Evolutionary conservation across 2,797 vertebrate genomes (phyloP).

Genomic region (Pseudomugil tenellus): DNA sequence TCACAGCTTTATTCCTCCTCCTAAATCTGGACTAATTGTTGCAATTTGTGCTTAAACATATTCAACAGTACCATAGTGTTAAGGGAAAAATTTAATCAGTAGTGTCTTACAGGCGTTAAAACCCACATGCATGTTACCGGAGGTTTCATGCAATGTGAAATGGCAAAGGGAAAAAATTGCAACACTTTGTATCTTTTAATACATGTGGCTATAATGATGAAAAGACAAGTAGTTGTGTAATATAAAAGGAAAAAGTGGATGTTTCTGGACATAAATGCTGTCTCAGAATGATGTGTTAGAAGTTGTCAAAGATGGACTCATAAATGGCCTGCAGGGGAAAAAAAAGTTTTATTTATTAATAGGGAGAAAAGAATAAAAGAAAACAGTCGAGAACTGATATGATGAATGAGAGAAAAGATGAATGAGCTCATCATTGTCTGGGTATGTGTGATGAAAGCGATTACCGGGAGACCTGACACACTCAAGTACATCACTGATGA

Average conservation of each 20-base stretch:
- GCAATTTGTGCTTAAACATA: background rate
- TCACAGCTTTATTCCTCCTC: background rate
- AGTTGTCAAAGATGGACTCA: background rate
- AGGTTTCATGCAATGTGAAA: background rate
- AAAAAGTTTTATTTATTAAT: background rate
- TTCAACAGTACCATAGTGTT: background rate
- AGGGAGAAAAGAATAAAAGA: background rate
- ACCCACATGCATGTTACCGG: background rate
- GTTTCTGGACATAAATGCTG: background rate
- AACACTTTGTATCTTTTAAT: background rate
- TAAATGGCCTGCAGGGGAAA: background rate
- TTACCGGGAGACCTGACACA: constrained; percentile 42
- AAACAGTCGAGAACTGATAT: background rate
- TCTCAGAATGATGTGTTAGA: background rate
- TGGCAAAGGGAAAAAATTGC: background rate
- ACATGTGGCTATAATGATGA: background rate
- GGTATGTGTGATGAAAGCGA: constrained; percentile 12
- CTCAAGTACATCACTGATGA: background rate
- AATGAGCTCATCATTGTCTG: constrained; percentile 46
- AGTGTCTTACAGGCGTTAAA: no score
- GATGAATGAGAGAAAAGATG: constrained; percentile 13
- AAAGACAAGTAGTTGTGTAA: background rate
- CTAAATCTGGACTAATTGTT: background rate
- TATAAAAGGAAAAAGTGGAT: background rate
- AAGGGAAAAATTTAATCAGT: background rate